These are phyloP conservation scores for Delichon dasypus DNA, from an alignment of 2,797 vertebrate genomes.

Conservation along the genomic window DNA sequence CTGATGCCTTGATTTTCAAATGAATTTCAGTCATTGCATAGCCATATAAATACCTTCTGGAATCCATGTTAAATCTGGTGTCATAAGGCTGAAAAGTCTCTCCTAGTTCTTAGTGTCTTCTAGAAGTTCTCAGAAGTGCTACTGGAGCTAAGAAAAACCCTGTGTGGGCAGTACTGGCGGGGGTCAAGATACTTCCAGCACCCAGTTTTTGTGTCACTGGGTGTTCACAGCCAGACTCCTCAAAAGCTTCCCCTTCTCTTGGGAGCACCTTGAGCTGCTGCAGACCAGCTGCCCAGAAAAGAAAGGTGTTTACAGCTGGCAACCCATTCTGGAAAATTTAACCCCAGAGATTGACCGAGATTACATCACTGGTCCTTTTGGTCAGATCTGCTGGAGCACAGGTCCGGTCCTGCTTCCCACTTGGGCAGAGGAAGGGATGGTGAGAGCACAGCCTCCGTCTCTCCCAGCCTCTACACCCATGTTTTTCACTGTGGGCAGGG, in stretches of 20 bases:
- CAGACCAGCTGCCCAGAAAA: neutral
- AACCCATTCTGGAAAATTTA: neutral
- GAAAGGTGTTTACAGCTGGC: neutral
- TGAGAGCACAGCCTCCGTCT: neutral
- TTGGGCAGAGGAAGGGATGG: neutral
- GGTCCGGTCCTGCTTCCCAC: neutral
- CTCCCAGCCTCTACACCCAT: neutral
- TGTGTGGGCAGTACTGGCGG: neutral
- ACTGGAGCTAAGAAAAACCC: neutral
- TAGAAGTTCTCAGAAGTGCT: neutral
- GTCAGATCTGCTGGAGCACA: neutral
- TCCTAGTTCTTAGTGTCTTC: neutral
- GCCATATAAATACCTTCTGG: neutral
- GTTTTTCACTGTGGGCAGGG: neutral
- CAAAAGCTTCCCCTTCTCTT: neutral
- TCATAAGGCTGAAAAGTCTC: neutral
- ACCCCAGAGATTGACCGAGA: neutral
- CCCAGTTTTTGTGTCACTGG: neutral
- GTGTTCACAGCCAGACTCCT: neutral
- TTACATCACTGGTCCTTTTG: neutral
- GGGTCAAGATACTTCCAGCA: neutral
- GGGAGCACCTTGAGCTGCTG: neutral
- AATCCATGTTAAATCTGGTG: neutral
- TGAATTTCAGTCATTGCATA: neutral
- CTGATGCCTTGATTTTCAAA: neutral